phyloP scores from a whole-genome alignment of 2,888 invertebrate species.

The Agonopterix alstromeriana region DNA sequence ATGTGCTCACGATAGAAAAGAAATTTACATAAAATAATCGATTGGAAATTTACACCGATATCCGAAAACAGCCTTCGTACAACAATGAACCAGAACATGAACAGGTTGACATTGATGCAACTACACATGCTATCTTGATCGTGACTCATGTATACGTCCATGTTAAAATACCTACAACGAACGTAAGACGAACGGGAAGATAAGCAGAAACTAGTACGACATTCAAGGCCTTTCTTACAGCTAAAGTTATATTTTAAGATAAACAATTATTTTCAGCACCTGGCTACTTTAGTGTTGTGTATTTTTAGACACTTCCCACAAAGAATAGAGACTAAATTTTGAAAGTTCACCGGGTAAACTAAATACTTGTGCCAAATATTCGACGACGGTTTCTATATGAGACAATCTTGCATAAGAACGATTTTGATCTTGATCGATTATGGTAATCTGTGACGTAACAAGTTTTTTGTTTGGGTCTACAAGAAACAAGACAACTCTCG shows the following conservation, averaged over 20 bases:
- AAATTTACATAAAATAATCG: too few species aligned
- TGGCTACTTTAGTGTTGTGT: background rate
- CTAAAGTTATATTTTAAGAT: slow-evolving; percentile 16
- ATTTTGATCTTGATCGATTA: slow-evolving; percentile 67
- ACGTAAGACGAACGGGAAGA: slow-evolving; percentile 3
- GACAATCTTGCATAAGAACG: slow-evolving; percentile 46
- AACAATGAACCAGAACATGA: slow-evolving; percentile 20
- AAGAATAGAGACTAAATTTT: background rate
- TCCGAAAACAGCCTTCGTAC: too few species aligned
- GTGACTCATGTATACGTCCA: background rate
- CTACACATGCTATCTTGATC: slow-evolving; percentile 10
- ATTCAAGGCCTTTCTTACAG: slow-evolving; percentile 4
- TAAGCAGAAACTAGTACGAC: slow-evolving; percentile 1
- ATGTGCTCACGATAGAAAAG: background rate
- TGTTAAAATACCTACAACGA: background rate
- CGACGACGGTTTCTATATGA: slow-evolving; percentile 37
- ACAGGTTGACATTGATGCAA: slow-evolving; percentile 42
- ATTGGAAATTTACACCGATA: background rate
- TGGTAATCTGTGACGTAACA: slow-evolving; percentile 61
- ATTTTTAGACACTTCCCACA: slow-evolving; percentile 11
- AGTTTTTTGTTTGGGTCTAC: slow-evolving; percentile 28
- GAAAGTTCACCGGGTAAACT: slow-evolving; percentile 17
- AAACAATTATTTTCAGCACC: slow-evolving; percentile 19
- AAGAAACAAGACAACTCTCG: slow-evolving; percentile 44
- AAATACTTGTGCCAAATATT: slow-evolving; percentile 6